Base-by-base conservation (phyloP, 1,140 invertebrate genomes). In the Brachionus rubens region DNA sequence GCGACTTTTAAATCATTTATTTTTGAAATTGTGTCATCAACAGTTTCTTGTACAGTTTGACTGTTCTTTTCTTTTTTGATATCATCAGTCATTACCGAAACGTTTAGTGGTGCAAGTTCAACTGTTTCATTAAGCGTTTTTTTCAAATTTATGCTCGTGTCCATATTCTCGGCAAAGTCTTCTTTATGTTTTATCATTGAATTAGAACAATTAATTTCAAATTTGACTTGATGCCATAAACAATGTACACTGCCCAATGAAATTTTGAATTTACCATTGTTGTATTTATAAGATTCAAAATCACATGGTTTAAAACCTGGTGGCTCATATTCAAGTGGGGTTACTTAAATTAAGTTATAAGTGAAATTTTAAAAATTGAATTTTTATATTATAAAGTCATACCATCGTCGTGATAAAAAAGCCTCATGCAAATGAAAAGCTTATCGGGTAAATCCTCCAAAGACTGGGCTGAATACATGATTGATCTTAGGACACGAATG, bases 91-190 rank as follows among this genome's bases (percentile, higher is more conserved):
- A 30, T 24, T 24, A 36, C 3, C 43, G 59, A 65, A 24, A 43
- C 21, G 14, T 65, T 43, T 9, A 65, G n/a, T 16, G 54, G 54
- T 3, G 21, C 36, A 12, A 65, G 10, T 12, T 65, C 59, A 24
- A 43, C 40, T 41, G 59, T 65, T 43, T 65, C 36, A 43, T 21
- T 65, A 1, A 65, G 12, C 4, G 19, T 28, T 65, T 41, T 43
- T 65, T 65, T 41, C 3, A 28, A 19, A 24, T 14, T 36, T 9
- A 26, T 9, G 26, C 40, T 65, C 6, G 16, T 3, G 12, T 65
- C 59, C 30, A 59, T 33, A 43, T 65, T 65, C 43, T 43, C 59
- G 26, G 24, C 41, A 65, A 65, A 65, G 24, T 65, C 59, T 24
- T 65, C 59, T 43, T 26, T 41, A 10, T 46, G 9, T 65, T 46